phyloP scores from a whole-genome alignment of 2,797 vertebrate species.

The Bovichtus variegatus region DNA sequence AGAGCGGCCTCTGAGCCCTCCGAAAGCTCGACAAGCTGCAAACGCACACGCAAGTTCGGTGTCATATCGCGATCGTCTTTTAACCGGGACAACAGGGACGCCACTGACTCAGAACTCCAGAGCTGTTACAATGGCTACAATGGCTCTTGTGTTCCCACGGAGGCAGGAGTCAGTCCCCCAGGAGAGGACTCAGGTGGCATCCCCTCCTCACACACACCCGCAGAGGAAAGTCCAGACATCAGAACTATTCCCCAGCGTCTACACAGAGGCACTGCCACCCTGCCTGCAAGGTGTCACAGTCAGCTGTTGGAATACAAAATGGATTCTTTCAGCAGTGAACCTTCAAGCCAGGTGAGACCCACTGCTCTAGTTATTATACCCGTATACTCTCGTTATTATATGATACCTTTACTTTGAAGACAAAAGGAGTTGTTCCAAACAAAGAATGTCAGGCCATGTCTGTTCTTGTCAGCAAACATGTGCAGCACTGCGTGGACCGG shows the following conservation, averaged over 20 bases:
- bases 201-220: constrained; percentile 36
- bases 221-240: constrained; percentile 28
- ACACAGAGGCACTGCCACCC: constrained; percentile 64
- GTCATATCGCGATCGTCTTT: constrained; percentile 90
- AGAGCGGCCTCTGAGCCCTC: constrained; percentile 72
- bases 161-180: constrained; percentile 71
- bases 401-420: too few relatives aligned
- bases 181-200: constrained; percentile 45
- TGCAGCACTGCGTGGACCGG: too few relatives aligned
- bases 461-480: too few relatives aligned
- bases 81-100: constrained; percentile 80
- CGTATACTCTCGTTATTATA: too few relatives aligned
- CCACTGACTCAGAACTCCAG: constrained; percentile 75
- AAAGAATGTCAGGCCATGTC: too few relatives aligned
- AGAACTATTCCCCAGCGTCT: constrained; percentile 28
- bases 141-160: constrained; percentile 65
- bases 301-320: constrained; percentile 82
- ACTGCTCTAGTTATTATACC: too few relatives aligned
- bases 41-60: constrained; percentile 93
- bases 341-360: constrained; percentile 85
- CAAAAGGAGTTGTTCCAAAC: too few relatives aligned
- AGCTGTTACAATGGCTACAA: constrained; percentile 74
- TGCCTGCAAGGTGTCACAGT: constrained; percentile 73
- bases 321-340: constrained; percentile 83
- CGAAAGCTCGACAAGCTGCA: constrained; percentile 84